Evolutionary conservation across 2,888 invertebrate genomes (phyloP).

Genomic region (Argyresthia albistria): DNA sequence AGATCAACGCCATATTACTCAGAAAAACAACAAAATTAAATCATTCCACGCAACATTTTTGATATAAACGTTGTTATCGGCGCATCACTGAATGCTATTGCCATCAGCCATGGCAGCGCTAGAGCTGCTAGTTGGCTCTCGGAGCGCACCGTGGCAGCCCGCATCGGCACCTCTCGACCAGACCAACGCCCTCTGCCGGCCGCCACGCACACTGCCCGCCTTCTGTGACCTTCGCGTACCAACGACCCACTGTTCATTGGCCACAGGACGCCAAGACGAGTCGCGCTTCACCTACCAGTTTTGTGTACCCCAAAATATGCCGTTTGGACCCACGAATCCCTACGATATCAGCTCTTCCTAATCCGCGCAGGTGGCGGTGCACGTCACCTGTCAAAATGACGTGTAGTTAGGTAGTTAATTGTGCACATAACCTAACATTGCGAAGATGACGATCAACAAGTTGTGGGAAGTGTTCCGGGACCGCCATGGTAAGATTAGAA

Average conservation of each 20-base stretch:
- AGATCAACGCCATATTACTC: too few relatives aligned
- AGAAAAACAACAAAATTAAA: too few relatives aligned
- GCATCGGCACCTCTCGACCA: slow-evolving; percentile 39
- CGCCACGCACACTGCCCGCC: slow-evolving; percentile 25
- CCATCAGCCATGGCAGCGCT: slow-evolving; percentile 9
- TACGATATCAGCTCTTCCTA: slow-evolving; percentile 23
- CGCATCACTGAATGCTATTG: slow-evolving; percentile 43
- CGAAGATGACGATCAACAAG: slow-evolving; percentile 35
- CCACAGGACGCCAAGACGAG: slow-evolving; percentile 50
- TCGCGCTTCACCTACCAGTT: slow-evolving; percentile 30
- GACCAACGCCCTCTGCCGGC: slow-evolving; percentile 45
- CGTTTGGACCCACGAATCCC: slow-evolving; percentile 27
- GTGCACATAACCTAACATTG: slow-evolving; percentile 49
- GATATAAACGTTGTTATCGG: slow-evolving; percentile 44
- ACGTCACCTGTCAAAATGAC: slow-evolving; percentile 62
- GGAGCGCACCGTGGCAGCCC: slow-evolving; percentile 12
- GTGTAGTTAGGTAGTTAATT: slow-evolving; percentile 39
- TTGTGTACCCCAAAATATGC: slow-evolving; percentile 45
- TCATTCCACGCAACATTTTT: too few relatives aligned
- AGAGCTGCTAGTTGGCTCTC: too few relatives aligned
- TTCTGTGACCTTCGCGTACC: slow-evolving; percentile 55
- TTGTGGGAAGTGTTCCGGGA: slow-evolving; percentile 40
- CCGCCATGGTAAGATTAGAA: slow-evolving; percentile 43
- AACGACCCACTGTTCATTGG: slow-evolving; percentile 47
- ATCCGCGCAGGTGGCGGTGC: slow-evolving; percentile 37